Conservation (phyloP, 2,797 vertebrate species). For the Ataeniobius toweri region DNA sequence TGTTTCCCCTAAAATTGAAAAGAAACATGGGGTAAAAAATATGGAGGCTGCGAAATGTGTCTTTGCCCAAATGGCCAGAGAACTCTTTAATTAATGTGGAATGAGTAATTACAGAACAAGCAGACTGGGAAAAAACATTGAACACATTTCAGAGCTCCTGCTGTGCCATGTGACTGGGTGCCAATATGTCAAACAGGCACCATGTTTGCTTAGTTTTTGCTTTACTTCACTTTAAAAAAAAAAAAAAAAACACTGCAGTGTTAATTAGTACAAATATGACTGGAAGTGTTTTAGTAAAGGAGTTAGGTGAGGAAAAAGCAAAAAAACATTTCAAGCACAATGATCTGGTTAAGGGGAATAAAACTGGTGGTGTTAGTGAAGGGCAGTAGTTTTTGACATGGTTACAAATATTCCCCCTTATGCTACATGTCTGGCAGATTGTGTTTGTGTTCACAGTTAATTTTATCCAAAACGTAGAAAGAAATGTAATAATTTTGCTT, state of each 20-base stretch:
- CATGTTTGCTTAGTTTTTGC: not conserved
- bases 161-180: not conserved
- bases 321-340: conserved; percentile 28
- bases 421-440: too few relatives aligned
- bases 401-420: not conserved
- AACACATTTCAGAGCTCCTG: not conserved
- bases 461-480: not conserved
- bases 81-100: not conserved
- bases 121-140: not conserved
- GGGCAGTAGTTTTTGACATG: not conserved
- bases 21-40: not conserved
- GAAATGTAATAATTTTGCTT: not conserved
- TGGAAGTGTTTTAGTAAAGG: conserved; percentile 10
- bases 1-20: conserved; percentile 1
- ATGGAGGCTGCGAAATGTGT: not conserved
- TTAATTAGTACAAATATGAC: conserved; percentile 10
- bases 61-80: not conserved
- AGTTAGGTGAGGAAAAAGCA: conserved; percentile 21
- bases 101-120: conserved; percentile 4
- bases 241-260: not conserved
- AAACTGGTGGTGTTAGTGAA: conserved; percentile 1
- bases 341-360: conserved; percentile 20
- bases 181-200: not conserved
- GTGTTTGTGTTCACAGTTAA: not conserved
- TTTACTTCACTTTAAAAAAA: not conserved